Base-by-base conservation (phyloP, 1,140 invertebrate species). In the Zophobas morio region DNA sequence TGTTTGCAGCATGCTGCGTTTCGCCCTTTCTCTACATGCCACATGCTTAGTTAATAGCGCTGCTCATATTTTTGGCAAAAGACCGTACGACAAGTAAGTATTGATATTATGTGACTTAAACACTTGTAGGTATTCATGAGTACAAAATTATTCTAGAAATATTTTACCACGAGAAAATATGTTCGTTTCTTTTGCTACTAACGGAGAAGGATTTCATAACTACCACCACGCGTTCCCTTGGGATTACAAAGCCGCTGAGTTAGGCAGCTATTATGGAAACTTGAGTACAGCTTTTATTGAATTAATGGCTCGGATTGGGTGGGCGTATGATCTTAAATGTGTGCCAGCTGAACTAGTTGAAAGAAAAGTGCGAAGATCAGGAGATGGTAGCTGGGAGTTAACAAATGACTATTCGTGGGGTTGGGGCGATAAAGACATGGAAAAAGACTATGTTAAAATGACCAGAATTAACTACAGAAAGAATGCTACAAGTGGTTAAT, bases 171-270 rank as follows among this genome's bases (percentile, higher is more conserved):
- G 36, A 4, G 36, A 63, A 42, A 54, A 36, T 49, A 20, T 81
- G 6, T 75, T 92, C 91, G 78, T 89, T 84, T 80, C 95, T 0
- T 63, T 40, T 20, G 42, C 42, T 20, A 63, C 57, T 1, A 63
- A 63, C 1, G 91, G 91, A 0, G 91, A 92, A 86, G 93, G 93
- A 1, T 96, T 94, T 91, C 95, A 97, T 84, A 97, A 96, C 87
- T 98, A 96, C 84, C 96, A 98, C 80, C 96, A 97, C 86, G 93
- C 93, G 0, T 97, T 97, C 85, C 96, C 96, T 0, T 95, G 93
- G 86, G 87, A 88, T 56, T 94, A 94, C 85, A 89, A 90, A 63
- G 90, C 92, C 46, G 90, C 91, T 57, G 94, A 95, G 81, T 82
- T 90, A 74, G 88, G 88, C n/a, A 87, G 87, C 74, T 88, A 89